Evolutionary conservation across 2,888 invertebrate genomes (phyloP).

Genomic region (Caenorhabditis sp.): DNA sequence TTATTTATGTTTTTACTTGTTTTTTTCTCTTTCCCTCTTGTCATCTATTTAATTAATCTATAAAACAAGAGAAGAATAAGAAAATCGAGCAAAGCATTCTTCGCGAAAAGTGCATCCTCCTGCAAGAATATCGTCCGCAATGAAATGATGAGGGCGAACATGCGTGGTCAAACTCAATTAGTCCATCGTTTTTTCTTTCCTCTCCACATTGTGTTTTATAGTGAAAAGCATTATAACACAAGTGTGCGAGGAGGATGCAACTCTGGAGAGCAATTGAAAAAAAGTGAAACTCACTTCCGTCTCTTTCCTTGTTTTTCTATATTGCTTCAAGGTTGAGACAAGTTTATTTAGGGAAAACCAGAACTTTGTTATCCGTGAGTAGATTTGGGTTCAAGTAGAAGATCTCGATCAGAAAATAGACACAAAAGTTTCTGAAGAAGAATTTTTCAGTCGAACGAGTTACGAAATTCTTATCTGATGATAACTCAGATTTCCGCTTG

Average conservation of each 20-base stretch:
- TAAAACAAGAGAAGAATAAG: too few relatives aligned
- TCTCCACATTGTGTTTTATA: not conserved
- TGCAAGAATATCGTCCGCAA: too few relatives aligned
- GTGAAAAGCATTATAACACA: constrained; percentile 21
- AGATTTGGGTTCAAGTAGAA: not conserved
- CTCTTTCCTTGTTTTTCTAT: not conserved
- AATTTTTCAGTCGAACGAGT: too few relatives aligned
- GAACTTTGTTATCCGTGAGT: not conserved
- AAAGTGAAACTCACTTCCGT: constrained; percentile 8
- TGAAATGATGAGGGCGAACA: not conserved
- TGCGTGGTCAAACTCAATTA: constrained; percentile 16
- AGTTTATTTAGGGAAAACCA: not conserved
- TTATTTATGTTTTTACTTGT: too few relatives aligned
- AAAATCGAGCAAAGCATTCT: too few relatives aligned
- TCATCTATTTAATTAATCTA: too few relatives aligned
- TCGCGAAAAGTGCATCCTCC: too few relatives aligned
- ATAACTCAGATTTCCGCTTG: too few relatives aligned
- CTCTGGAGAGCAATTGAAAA: constrained; percentile 5
- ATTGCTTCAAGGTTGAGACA: not conserved
- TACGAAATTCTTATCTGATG: too few relatives aligned
- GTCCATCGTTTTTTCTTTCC: not conserved
- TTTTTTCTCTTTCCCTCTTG: too few relatives aligned
- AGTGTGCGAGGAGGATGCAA: constrained; percentile 8
- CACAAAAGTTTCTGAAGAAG: too few relatives aligned
- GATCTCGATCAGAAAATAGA: not conserved